phyloP scores from a whole-genome alignment of 2,888 invertebrate species.

The Chloromyia formosa region DNA sequence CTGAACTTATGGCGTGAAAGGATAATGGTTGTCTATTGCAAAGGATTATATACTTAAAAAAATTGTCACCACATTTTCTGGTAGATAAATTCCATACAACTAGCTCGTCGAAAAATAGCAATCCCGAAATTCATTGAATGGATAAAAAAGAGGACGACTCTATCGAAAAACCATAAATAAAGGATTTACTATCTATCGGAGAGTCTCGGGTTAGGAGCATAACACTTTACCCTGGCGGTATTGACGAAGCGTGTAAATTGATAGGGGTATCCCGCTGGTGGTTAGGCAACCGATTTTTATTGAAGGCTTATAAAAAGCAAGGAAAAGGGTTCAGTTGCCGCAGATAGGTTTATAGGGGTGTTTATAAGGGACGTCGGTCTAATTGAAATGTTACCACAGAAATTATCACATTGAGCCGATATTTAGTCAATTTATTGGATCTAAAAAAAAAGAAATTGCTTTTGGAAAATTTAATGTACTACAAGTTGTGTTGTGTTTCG shows the following conservation, averaged over 20 bases:
- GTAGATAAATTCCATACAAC: slow-evolving; percentile 45
- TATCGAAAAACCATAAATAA: slow-evolving; percentile 45
- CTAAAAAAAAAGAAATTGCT: no score
- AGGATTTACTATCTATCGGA: slow-evolving; percentile 15
- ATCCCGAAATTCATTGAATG: slow-evolving; percentile 15
- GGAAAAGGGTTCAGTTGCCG: slow-evolving; percentile 10
- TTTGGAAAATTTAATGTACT: no score
- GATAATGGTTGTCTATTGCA: slow-evolving; percentile 6
- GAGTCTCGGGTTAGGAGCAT: background rate
- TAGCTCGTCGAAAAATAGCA: background rate
- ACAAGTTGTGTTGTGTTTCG: no score
- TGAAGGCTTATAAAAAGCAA: background rate
- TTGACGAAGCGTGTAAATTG: slow-evolving; percentile 2
- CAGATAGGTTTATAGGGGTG: slow-evolving; percentile 7
- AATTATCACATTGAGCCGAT: background rate
- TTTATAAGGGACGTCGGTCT: background rate
- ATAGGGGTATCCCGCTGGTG: slow-evolving; percentile 33
- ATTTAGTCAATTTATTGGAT: no score
- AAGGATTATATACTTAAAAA: slow-evolving; percentile 32
- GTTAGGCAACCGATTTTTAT: background rate
- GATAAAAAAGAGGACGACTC: slow-evolving; percentile 16
- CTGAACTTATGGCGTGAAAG: background rate
- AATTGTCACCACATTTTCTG: slow-evolving; percentile 46
- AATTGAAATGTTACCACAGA: slow-evolving; percentile 17
- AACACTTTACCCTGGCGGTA: slow-evolving; percentile 30